Evolutionary conservation across 2,888 invertebrate genomes (phyloP), one percentile per base, ranked within the genome.

Genomic region (Molanna angustata): DNA sequence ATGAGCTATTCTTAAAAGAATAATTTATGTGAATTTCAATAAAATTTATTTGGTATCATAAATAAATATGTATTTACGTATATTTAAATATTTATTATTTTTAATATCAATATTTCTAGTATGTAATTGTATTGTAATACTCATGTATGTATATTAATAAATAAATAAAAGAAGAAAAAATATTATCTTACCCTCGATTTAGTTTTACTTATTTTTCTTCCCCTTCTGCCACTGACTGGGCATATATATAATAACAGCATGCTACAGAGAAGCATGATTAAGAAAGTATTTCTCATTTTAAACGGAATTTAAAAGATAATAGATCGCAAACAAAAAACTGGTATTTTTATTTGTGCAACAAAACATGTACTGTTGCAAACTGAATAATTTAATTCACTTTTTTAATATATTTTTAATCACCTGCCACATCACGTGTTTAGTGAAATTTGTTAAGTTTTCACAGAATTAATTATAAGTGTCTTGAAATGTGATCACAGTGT

Each of bases 131-230:
- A 27, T 27, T 6, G 11, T 7, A 27, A 11, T 7, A 27, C 7
- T 7, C 27, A 27, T 27, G 11, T 27, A 27, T 11, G 7, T 27
- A 27, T 6, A 11, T 27, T 27, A 27, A 27, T 27, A 27, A 27
- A 27, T 7, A 7, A 27, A 27, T 27, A 27, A 27, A 27, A 7
- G 6, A 27, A 27, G 6, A 27, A 27, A 27, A 7, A 27, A 27
- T 6, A 14, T 27, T 7, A 19, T 37, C 54, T 56, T 66, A 85
- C 86, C 76, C 86, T 84, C 0, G 89, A 90, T 66, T 88, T 89
- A 45, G 86, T 85, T 63, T 88, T 83, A 61, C 85, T 79, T 63
- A 89, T 79, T 22, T 80, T 76, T 54, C 90, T 79, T 7, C 85
- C 88, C 63, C 90, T 80, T 41, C 90, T 77, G 2, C 80, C 84